These are phyloP conservation scores for Andrena bicolor DNA, from an alignment of 2,888 invertebrate genomes.

Conservation along the genomic window DNA sequence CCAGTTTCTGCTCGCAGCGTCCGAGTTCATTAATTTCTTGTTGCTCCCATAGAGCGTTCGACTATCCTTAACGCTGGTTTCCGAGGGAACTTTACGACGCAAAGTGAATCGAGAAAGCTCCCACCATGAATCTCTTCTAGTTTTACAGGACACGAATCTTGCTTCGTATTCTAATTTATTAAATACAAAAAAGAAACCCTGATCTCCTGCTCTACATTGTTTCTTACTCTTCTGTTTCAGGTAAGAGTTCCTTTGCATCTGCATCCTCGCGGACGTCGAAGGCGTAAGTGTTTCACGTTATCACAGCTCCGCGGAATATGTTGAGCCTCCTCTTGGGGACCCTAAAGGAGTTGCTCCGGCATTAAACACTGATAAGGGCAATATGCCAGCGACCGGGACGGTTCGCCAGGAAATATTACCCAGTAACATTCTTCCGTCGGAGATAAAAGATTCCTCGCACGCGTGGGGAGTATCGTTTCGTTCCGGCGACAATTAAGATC, in stretches of 20 bases:
- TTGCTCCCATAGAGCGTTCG: not conserved
- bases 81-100: too few relatives aligned
- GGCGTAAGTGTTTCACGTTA: not conserved
- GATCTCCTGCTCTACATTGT: not conserved
- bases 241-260: not conserved
- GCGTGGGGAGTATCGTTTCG: not conserved
- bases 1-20: not conserved
- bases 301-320: not conserved
- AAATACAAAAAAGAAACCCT: too few relatives aligned
- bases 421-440: not conserved
- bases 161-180: too few relatives aligned
- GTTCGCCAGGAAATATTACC: conserved; percentile 15
- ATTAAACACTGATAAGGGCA: conserved; percentile 30
- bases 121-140: too few relatives aligned
- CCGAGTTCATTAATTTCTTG: not conserved
- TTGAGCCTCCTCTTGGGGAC: not conserved
- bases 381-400: not conserved
- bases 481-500: conserved; percentile 41
- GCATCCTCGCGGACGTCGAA: not conserved
- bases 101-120: too few relatives aligned
- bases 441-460: conserved; percentile 24
- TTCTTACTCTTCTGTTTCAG: not conserved
- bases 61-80: not conserved
- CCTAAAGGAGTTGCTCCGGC: conserved; percentile 11
- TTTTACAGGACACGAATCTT: too few relatives aligned